phyloP scores from a whole-genome alignment of 2,888 invertebrate genomes.

The Platypus cylindrus region DNA sequence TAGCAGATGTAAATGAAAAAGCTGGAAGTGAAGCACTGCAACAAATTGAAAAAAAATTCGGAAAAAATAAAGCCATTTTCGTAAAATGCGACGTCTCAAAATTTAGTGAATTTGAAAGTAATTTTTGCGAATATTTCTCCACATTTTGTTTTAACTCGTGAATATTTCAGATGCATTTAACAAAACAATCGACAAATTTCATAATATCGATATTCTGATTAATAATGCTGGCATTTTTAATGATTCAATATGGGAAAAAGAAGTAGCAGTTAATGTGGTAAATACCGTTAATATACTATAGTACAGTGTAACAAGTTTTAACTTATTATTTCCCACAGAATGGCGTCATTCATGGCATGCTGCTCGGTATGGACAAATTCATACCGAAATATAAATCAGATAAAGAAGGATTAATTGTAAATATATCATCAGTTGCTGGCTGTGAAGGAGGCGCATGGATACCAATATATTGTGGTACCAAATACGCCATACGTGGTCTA shows the following conservation, averaged over 20 bases:
- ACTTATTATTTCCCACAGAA: too few relatives aligned
- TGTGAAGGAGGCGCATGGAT: slow-evolving; percentile 4
- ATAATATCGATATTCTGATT: slow-evolving; percentile 19
- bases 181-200: slow-evolving; percentile 18
- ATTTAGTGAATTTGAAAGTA: slow-evolving; percentile 11
- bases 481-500: slow-evolving; percentile 9
- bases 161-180: slow-evolving; percentile 21
- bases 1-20: slow-evolving; percentile 16
- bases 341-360: slow-evolving; percentile 8
- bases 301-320: too few relatives aligned
- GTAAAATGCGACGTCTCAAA: slow-evolving; percentile 8
- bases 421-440: slow-evolving; percentile 7
- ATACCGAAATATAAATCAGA: slow-evolving; percentile 6
- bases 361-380: slow-evolving; percentile 9
- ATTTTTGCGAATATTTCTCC: too few relatives aligned
- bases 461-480: slow-evolving; percentile 8
- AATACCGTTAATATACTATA: too few relatives aligned
- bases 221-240: slow-evolving; percentile 22
- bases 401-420: slow-evolving; percentile 6
- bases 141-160: too few relatives aligned
- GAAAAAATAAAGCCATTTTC: slow-evolving; percentile 17
- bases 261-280: slow-evolving; percentile 20
- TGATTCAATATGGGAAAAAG: slow-evolving; percentile 18
- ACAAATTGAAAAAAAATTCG: slow-evolving; percentile 18
- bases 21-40: slow-evolving; percentile 14